Evolutionary conservation across 2,888 invertebrate species (phyloP).

Genomic region (Germaria angustata): DNA sequence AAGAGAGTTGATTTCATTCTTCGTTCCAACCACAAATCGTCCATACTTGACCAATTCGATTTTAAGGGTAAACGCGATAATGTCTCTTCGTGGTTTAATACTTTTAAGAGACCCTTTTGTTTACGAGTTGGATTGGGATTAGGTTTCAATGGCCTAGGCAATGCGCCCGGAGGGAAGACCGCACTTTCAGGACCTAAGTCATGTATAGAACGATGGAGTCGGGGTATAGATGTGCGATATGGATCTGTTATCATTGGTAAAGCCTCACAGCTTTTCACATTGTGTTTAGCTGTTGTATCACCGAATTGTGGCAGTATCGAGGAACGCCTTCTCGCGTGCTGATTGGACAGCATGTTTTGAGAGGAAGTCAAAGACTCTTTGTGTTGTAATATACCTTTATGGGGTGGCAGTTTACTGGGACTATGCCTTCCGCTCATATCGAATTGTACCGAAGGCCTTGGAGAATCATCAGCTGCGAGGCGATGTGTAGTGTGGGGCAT

Average conservation of each 20-base stretch:
- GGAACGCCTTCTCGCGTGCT: constrained; percentile 42
- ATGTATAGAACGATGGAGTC: constrained; percentile 74
- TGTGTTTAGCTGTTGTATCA: constrained; percentile 61
- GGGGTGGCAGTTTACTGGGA: constrained; percentile 74
- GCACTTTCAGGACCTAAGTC: constrained; percentile 72
- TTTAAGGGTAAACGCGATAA: constrained; percentile 73
- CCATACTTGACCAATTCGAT: constrained; percentile 77
- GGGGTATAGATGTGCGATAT: constrained; percentile 74
- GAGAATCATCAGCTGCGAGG: constrained; percentile 74
- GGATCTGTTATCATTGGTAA: constrained; percentile 76
- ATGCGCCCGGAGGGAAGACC: constrained; percentile 73
- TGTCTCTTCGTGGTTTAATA: constrained; percentile 74
- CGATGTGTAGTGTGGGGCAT: neutral
- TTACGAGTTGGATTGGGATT: constrained; percentile 78
- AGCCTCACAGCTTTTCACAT: constrained; percentile 75
- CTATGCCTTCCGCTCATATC: constrained; percentile 76
- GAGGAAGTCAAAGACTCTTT: constrained; percentile 75
- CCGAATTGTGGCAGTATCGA: constrained; percentile 66
- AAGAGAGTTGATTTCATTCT: constrained; percentile 67
- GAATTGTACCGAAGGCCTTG: constrained; percentile 79
- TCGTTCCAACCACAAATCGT: constrained; percentile 72
- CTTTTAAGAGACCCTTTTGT: constrained; percentile 76
- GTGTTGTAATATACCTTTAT: constrained; percentile 77
- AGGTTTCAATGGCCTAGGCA: constrained; percentile 73
- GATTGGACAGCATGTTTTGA: constrained; percentile 69